These are phyloP conservation scores for Gila orcuttii DNA, from an alignment of 2,113 vertebrate species.

Conservation along the genomic window DNA sequence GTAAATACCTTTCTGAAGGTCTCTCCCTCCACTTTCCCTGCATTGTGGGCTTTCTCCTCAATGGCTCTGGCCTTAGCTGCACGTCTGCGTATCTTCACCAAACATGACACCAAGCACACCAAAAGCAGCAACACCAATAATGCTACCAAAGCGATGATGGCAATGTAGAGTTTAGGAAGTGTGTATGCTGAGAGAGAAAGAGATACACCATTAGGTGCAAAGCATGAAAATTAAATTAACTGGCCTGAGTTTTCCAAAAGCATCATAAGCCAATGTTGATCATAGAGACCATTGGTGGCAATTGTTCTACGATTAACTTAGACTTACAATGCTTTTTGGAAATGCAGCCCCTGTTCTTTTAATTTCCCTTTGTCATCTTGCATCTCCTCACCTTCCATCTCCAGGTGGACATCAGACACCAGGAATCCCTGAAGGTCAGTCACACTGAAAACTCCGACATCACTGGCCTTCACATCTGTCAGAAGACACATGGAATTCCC, in stretches of 20 bases:
- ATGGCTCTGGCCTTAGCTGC: slow-evolving; percentile 72
- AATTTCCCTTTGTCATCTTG: background rate
- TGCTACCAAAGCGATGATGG: slow-evolving; percentile 75
- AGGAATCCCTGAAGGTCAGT: slow-evolving; percentile 68
- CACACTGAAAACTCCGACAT: slow-evolving; percentile 69
- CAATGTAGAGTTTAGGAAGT: slow-evolving; percentile 73
- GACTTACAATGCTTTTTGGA: too few species aligned
- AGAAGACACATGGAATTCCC: slow-evolving; percentile 68
- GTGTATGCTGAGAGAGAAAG: slow-evolving; percentile 66
- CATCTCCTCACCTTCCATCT: slow-evolving; percentile 62
- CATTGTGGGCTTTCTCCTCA: slow-evolving; percentile 74
- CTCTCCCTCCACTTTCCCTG: slow-evolving; percentile 77
- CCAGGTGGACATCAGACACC: slow-evolving; percentile 68
- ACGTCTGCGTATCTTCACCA: slow-evolving; percentile 77
- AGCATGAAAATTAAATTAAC: background rate
- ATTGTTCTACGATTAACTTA: too few species aligned
- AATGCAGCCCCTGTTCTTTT: background rate
- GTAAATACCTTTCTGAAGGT: slow-evolving; percentile 76
- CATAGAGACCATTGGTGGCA: too few species aligned
- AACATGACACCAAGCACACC: slow-evolving; percentile 77
- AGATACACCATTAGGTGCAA: background rate
- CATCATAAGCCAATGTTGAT: too few species aligned
- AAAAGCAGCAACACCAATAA: slow-evolving; percentile 77
- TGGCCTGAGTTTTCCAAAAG: too few species aligned
- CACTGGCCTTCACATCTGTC: slow-evolving; percentile 64